Percentiles rank a stretch among this genome's conserved stretches.
These are phyloP conservation scores for Biston stratarius DNA, from an alignment of 2,888 invertebrate genomes.

Conservation along the genomic window DNA sequence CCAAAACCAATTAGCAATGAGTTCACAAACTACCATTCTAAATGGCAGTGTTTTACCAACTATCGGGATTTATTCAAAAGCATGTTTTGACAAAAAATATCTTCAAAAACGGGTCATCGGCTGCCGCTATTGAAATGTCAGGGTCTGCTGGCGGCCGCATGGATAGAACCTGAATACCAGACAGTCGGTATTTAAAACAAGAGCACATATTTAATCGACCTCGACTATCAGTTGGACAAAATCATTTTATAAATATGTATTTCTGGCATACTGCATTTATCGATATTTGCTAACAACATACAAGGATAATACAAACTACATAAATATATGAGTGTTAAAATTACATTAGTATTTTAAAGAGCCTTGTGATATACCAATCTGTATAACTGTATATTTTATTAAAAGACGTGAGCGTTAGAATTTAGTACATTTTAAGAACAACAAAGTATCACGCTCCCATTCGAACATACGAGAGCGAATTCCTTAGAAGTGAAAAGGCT, in stretches of 20 bases:
- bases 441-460: slow-evolving; percentile 39
- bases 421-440: slow-evolving; percentile 25
- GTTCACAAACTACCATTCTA: slow-evolving; percentile 45
- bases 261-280: neutral
- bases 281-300: no score
- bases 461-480: slow-evolving; percentile 49
- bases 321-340: no score
- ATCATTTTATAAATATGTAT: neutral
- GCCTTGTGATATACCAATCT: neutral
- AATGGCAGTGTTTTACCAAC: slow-evolving; percentile 45
- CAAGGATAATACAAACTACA: no score
- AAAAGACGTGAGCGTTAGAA: neutral
- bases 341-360: neutral
- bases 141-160: slow-evolving; percentile 64
- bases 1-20: slow-evolving; percentile 42
- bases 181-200: slow-evolving; percentile 40
- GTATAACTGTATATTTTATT: neutral
- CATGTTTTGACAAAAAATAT: slow-evolving; percentile 57
- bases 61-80: slow-evolving; percentile 54
- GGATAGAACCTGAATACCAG: slow-evolving; percentile 69
- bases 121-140: slow-evolving; percentile 76
- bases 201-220: slow-evolving; percentile 29
- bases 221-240: slow-evolving; percentile 15
- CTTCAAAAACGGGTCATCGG: slow-evolving; percentile 67
- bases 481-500: slow-evolving; percentile 55